A percentile compares a stretch with the other conserved stretches of the same genome.
Conservation (phyloP, 2,888 invertebrate species). For the Ichneumoninae sp. region DNA sequence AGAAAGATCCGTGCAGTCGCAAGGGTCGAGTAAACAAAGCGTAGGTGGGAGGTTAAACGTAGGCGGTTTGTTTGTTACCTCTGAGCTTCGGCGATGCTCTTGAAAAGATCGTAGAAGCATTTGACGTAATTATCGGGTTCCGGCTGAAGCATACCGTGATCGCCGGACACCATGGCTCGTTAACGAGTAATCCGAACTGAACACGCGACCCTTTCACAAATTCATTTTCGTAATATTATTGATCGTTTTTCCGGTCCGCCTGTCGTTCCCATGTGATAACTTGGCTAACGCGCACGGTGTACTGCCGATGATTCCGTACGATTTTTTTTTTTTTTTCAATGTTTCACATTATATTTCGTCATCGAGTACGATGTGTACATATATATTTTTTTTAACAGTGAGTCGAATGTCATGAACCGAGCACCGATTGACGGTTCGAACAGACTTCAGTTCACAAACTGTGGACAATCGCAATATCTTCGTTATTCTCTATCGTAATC, state of each 20-base stretch:
- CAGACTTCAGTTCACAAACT: background rate
- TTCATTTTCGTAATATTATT: slow-evolving; percentile 83
- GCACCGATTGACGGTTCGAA: background rate
- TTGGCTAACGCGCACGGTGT: slow-evolving; percentile 40
- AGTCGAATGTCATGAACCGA: background rate
- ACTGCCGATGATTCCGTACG: slow-evolving; percentile 13
- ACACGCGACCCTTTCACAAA: slow-evolving; percentile 77
- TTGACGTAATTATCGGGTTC: slow-evolving; percentile 84
- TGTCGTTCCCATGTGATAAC: slow-evolving; percentile 64
- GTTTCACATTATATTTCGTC: background rate
- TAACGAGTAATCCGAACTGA: slow-evolving; percentile 66
- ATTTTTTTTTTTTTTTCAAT: background rate
- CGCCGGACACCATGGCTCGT: slow-evolving; percentile 80
- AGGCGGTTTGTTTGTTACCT: slow-evolving; percentile 77
- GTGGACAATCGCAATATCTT: background rate
- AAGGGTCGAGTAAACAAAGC: slow-evolving; percentile 77
- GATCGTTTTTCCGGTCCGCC: slow-evolving; percentile 76
- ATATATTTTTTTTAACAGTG: background rate
- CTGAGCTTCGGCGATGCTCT: slow-evolving; percentile 84
- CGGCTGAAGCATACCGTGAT: slow-evolving; percentile 82
- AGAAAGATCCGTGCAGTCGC: background rate
- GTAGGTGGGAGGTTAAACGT: slow-evolving; percentile 76
- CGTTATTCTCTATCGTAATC: background rate
- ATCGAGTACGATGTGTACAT: background rate
- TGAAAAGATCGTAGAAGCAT: slow-evolving; percentile 85